These are phyloP conservation scores for Ranitomeya variabilis DNA, from an alignment of 2,113 vertebrate species.

Conservation along the genomic window DNA sequence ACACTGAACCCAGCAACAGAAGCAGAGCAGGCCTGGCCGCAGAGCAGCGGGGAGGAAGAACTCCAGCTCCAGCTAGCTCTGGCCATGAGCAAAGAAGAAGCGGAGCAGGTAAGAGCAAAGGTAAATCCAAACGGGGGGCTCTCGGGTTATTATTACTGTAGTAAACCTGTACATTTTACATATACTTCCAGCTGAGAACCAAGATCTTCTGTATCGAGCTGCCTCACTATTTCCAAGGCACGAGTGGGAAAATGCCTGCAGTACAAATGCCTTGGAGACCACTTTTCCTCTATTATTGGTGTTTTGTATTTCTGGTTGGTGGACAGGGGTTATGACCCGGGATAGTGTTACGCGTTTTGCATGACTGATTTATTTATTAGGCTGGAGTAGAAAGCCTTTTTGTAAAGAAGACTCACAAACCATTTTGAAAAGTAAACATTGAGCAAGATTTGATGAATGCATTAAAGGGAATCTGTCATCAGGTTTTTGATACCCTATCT, in stretches of 20 bases:
- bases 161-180: not conserved
- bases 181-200: not conserved
- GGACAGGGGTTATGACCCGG: not conserved
- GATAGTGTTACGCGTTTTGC: not conserved
- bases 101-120: constrained; percentile 83
- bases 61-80: constrained; percentile 88
- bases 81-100: constrained; percentile 95
- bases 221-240: not conserved
- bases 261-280: not conserved
- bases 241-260: not conserved
- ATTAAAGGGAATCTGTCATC: too few species aligned
- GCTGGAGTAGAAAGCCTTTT: not conserved
- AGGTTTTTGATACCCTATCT: too few species aligned
- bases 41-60: constrained; percentile 90
- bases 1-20: constrained; percentile 68
- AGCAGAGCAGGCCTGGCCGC: constrained; percentile 88
- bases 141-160: not conserved
- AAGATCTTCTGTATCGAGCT: not conserved
- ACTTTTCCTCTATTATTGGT: not conserved
- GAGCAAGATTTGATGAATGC: too few species aligned
- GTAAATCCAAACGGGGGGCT: constrained; percentile 58
- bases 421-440: not conserved
- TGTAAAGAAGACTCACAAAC: too few species aligned
- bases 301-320: not conserved
- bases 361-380: not conserved